phyloP scores from a whole-genome alignment of 1,140 invertebrate species.

The Carcinoscorpius rotundicauda region DNA sequence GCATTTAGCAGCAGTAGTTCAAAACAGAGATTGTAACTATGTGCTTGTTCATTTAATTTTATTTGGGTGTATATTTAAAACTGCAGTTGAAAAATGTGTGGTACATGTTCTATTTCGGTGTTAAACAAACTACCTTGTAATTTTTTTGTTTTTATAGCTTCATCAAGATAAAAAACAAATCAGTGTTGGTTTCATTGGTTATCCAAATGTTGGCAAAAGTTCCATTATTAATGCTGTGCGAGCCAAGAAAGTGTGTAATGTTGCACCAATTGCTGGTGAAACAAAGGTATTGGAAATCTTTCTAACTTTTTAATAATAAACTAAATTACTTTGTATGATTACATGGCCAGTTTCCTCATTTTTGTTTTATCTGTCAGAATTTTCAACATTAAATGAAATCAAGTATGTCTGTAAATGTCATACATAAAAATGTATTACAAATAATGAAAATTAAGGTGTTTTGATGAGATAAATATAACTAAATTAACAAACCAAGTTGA shows the following conservation, averaged over 20 bases:
- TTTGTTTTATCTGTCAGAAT: no score
- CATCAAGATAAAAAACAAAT: conserved; percentile 96
- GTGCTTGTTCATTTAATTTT: no score
- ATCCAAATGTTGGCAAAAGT: conserved; percentile 98
- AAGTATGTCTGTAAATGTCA: conserved; percentile 3
- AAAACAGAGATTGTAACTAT: no score
- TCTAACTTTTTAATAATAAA: background rate
- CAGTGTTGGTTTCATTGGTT: conserved; percentile 97
- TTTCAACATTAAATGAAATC: no score
- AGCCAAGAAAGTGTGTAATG: conserved; percentile 93
- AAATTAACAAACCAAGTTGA: background rate
- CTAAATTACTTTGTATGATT: no score
- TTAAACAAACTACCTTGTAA: background rate
- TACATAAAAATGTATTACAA: conserved; percentile 3
- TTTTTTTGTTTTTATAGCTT: conserved; percentile 35
- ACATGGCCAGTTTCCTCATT: no score
- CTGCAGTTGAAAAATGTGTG: no score
- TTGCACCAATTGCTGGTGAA: conserved; percentile 97
- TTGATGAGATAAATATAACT: background rate
- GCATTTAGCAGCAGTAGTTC: no score
- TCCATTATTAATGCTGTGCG: conserved; percentile 94
- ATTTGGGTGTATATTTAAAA: no score
- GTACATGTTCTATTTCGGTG: no score
- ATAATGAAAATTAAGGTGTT: background rate
- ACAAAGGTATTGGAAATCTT: conserved; percentile 60